Evolutionary conservation across 1,140 invertebrate genomes (phyloP), one percentile per base, ranked within the genome.

Genomic region (Ceratina australensis): DNA sequence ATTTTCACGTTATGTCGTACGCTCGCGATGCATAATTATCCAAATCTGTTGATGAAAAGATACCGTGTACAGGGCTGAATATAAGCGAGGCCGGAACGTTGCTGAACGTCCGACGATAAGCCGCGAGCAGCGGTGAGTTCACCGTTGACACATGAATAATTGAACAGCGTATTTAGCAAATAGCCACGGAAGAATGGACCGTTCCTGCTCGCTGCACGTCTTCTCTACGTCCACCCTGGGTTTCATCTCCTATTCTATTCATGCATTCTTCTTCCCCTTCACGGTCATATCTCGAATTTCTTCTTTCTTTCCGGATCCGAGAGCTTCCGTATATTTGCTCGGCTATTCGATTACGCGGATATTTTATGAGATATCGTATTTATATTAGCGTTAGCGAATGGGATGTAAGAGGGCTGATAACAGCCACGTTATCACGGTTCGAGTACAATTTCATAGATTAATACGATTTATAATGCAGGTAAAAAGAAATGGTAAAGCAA

Each of bases 131-230:
- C 75, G 49, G 65, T 59, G 81, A 72, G 68, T 42, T 63, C 64
- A 78, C 24, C 67, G 77, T 84, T 86, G 79, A 78, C 78, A 86
- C 80, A 86, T 79, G 85, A 82, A 86, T 87, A 87, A 87, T 83
- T 84, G 82, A 87, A 80, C 82, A 83, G 77, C 78, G 78, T 82
- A 82, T 84, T 87, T 87, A 86, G 80, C 78, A 84, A 87, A 87
- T 86, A 87, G 80, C 80, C 67, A 57, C 60, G 49, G 49, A 56
- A 61, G 68, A 67, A 76, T 71, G 50, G 69, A 69, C 33, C 81
- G 13, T 67, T 47, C 18, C 42, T 24, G 47, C 60, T 42, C n/a
- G 16, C 42, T 12, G n/a, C n/a, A 42, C 33, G 56, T 66, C 79
- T 64, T 63, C 73, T 67, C 33, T n/a, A 28, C 13, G 28, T 76